These are phyloP conservation scores for Heptranchias perlo DNA, from an alignment of 2,113 vertebrate genomes.

Conservation along the genomic window DNA sequence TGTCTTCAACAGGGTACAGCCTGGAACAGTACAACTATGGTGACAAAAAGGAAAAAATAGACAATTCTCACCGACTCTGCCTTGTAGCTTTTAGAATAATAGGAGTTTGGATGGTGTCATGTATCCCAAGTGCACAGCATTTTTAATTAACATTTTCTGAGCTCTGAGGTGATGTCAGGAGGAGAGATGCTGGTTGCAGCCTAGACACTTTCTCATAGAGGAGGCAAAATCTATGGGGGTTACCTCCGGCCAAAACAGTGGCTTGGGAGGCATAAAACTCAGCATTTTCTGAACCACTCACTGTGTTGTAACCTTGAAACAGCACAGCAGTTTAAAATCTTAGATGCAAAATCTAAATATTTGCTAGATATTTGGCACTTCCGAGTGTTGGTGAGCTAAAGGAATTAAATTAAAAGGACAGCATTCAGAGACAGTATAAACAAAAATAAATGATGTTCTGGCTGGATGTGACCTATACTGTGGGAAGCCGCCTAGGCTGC, in stretches of 20 bases:
- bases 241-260: neutral
- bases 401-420: constrained; percentile 6
- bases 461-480: neutral
- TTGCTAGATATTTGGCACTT: neutral
- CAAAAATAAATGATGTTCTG: neutral
- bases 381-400: neutral
- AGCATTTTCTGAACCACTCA: neutral
- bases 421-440: neutral
- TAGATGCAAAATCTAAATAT: neutral
- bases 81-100: neutral
- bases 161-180: neutral
- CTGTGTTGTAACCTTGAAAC: neutral
- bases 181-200: too few relatives aligned
- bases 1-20: neutral
- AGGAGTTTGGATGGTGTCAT: too few relatives aligned
- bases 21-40: neutral
- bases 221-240: neutral
- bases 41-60: neutral
- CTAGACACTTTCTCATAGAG: neutral
- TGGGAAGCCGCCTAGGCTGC: neutral
- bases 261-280: neutral
- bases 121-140: neutral
- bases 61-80: neutral
- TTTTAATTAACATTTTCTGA: neutral
- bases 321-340: neutral